Percentiles rank a stretch among this genome's conserved stretches.
Evolutionary conservation across 1,140 invertebrate genomes (phyloP).

Genomic region (Pogonognathellus flavescens): DNA sequence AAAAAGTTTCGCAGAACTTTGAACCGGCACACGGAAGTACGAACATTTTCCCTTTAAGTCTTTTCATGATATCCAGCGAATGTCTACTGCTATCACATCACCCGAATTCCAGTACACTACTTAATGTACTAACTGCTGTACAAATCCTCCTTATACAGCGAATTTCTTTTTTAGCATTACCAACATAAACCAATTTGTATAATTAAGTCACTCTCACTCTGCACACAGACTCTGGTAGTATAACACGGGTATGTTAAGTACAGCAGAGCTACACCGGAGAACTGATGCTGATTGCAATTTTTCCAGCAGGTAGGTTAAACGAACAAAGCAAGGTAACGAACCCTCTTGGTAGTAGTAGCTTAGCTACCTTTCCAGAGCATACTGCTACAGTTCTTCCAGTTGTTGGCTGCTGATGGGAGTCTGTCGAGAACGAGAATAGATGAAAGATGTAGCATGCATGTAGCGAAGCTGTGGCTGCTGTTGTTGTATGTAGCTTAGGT

Average conservation of each 20-base stretch:
- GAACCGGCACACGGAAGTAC: slow-evolving; percentile 35
- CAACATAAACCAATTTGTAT: too few species aligned
- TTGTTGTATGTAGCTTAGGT: neutral
- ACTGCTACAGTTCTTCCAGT: slow-evolving; percentile 45
- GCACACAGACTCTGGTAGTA: neutral
- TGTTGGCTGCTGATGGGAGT: slow-evolving; percentile 43
- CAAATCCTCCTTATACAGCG: too few species aligned
- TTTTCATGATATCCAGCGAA: slow-evolving; percentile 18
- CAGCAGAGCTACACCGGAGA: slow-evolving; percentile 2
- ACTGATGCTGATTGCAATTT: slow-evolving; percentile 9
- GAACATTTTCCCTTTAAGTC: neutral
- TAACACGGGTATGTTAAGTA: neutral
- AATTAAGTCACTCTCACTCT: too few species aligned
- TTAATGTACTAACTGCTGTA: too few species aligned
- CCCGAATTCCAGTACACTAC: neutral
- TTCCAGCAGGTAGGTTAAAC: slow-evolving; percentile 1
- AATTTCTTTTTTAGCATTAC: too few species aligned
- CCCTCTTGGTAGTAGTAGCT: slow-evolving; percentile 15
- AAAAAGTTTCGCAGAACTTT: slow-evolving; percentile 13
- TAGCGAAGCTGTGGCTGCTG: neutral
- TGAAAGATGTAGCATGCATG: slow-evolving; percentile 36
- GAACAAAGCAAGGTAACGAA: slow-evolving; percentile 20
- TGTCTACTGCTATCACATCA: neutral
- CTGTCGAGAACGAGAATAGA: slow-evolving; percentile 49
- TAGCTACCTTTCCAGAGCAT: slow-evolving; percentile 36